Base-by-base conservation (phyloP, 2,888 invertebrate genomes). In the Lasioglossum oenotherae region DNA sequence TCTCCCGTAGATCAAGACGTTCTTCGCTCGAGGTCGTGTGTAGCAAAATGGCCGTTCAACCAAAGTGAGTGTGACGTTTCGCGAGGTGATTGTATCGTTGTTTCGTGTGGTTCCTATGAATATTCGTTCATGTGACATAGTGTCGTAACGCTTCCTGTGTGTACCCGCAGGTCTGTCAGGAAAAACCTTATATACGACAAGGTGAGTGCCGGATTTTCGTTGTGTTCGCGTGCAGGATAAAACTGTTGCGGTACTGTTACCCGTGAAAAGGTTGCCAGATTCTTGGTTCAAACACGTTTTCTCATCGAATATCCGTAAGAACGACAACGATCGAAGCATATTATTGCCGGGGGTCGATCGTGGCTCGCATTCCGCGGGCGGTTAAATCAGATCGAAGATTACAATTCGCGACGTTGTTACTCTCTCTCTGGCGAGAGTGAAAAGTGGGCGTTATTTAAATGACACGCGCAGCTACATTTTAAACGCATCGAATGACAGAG, bases 21-120 rank as follows among this genome's bases (percentile, higher is more conserved):
- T 89, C 82, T 86, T 84, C 85, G 49, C 82, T 86, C 80, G 81
- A 57, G 83, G 78, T 82, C 74, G 87, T 93, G 91, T 91, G 91
- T 92, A 93, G 92, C 90, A 94, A 94, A 94, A 94, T 94, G 94
- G 94, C 93, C 90, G 94, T 89, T 87, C 80, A 88, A 89, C 87
- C 86, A 85, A 91, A 92, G 91, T 92, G 92, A 94, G 92, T 90
- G 92, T 92, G 93, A 94, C 93, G 92, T 93, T 93, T 93, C 88
- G 91, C 83, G 87, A 88, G 88, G 91, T 93, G 93, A 92, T 93
- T 89, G 90, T 91, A 92, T 89, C 89, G 89, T 90, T 80, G 81
- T 87, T 91, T 86, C 81, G 85, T 88, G 90, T 84, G 79, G 86
- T 84, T 88, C 88, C 87, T 84, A 85, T 78, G 84, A 86, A 89